Conservation (phyloP, 2,113 vertebrate species). For the Toxotes jaculatrix region DNA sequence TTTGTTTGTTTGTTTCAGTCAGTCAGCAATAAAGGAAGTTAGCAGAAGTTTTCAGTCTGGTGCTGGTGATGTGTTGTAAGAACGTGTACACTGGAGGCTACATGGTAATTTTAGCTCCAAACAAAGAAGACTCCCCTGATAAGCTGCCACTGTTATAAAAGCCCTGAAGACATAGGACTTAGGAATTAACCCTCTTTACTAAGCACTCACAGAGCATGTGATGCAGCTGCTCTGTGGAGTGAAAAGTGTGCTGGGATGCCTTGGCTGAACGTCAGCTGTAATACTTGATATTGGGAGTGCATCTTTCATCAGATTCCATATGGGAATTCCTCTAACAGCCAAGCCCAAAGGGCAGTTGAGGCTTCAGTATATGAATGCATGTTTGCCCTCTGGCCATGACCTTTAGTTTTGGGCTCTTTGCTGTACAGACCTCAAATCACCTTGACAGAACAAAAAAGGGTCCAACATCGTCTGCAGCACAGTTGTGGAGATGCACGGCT, state of each 20-base stretch:
- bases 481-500: not conserved
- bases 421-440: constrained; percentile 19
- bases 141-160: constrained; percentile 45
- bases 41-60: not conserved
- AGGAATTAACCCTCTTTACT: constrained; percentile 51
- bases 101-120: constrained; percentile 42
- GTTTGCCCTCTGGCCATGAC: constrained; percentile 23
- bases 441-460: constrained; percentile 10
- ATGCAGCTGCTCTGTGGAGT: constrained; percentile 16
- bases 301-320: constrained; percentile 11
- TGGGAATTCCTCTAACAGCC: constrained; percentile 18
- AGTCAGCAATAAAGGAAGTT: constrained; percentile 38
- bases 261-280: not conserved
- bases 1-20: constrained; percentile 15
- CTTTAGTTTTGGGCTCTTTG: constrained; percentile 27
- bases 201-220: constrained; percentile 22
- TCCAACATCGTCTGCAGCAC: constrained; percentile 20
- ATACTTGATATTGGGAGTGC: not conserved
- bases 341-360: constrained; percentile 14
- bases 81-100: constrained; percentile 32
- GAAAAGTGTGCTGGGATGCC: not conserved
- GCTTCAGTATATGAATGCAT: not conserved
- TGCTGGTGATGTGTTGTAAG: constrained; percentile 18
- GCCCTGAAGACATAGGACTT: constrained; percentile 38
- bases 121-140: constrained; percentile 50